Evolutionary conservation across 2,888 invertebrate species (phyloP).

Genomic region (Yponomeuta evonymella): DNA sequence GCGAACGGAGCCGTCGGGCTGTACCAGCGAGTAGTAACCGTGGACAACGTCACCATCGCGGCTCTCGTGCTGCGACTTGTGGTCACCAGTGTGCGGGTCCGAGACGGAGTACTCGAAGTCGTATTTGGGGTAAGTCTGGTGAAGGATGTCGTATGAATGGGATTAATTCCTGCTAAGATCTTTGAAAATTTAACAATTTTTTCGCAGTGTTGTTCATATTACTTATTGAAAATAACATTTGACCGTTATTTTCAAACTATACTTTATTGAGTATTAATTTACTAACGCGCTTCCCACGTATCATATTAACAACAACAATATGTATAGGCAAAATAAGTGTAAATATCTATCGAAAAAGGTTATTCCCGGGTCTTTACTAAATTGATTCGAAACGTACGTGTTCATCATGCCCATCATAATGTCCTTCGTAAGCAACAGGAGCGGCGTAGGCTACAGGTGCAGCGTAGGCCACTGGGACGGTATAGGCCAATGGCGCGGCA

Average conservation of each 20-base stretch:
- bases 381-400: conserved; percentile 24
- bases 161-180: too few species aligned
- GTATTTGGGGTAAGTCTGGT: conserved; percentile 57
- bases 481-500: conserved; percentile 20
- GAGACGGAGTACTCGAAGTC: conserved; percentile 71
- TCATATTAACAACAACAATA: too few species aligned
- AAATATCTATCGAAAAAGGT: too few species aligned
- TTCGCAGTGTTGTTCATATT: too few species aligned
- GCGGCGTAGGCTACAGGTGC: conserved; percentile 22
- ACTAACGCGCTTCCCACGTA: too few species aligned
- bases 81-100: conserved; percentile 41
- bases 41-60: conserved; percentile 60
- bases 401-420: conserved; percentile 27
- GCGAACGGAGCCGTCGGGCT: conserved; percentile 31
- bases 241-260: too few species aligned
- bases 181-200: too few species aligned
- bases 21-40: conserved; percentile 17
- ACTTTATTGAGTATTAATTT: too few species aligned
- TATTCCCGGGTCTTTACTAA: too few species aligned
- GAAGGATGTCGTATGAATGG: too few species aligned
- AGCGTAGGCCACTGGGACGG: conserved; percentile 27
- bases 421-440: neutral
- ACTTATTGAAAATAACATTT: too few species aligned
- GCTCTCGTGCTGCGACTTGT: conserved; percentile 60
- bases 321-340: too few species aligned